These are phyloP conservation scores for Etheostoma perlongum DNA, from an alignment of 2,797 vertebrate genomes.

Conservation along the genomic window DNA sequence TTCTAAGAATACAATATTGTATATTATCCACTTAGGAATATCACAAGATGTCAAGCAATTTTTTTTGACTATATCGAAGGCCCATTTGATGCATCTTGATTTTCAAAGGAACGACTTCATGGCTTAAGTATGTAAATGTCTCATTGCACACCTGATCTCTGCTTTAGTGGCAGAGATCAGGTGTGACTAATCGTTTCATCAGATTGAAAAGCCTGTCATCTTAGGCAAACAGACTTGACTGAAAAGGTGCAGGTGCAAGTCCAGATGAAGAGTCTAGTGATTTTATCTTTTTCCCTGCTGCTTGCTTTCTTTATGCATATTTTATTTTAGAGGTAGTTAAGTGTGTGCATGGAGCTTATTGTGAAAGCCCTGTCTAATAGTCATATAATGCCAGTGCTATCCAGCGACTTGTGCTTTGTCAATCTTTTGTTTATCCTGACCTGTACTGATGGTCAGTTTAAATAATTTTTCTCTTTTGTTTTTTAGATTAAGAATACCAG, in stretches of 20 bases:
- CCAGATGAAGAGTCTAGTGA: conserved; percentile 58
- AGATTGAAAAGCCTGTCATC: conserved; percentile 74
- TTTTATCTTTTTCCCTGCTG: conserved; percentile 41
- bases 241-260: conserved; percentile 80
- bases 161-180: conserved; percentile 74
- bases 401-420: conserved; percentile 6
- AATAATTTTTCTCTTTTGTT: background rate
- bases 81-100: conserved; percentile 54
- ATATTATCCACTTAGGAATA: background rate
- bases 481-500: background rate
- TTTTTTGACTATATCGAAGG: conserved; percentile 13
- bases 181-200: conserved; percentile 77
- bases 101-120: conserved; percentile 57
- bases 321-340: conserved; percentile 14
- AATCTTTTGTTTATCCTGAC: background rate
- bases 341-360: conserved; percentile 8
- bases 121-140: conserved; percentile 67
- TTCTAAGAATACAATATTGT: background rate
- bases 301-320: conserved; percentile 20
- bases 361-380: background rate
- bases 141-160: conserved; percentile 74
- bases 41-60: conserved; percentile 6
- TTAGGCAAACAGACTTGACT: conserved; percentile 62
- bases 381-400: conserved; percentile 12
- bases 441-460: background rate